Percentiles rank a stretch among this genome's conserved stretches.
These are phyloP conservation scores for Andrena trimmerana DNA, from an alignment of 2,888 invertebrate genomes.

Conservation along the genomic window DNA sequence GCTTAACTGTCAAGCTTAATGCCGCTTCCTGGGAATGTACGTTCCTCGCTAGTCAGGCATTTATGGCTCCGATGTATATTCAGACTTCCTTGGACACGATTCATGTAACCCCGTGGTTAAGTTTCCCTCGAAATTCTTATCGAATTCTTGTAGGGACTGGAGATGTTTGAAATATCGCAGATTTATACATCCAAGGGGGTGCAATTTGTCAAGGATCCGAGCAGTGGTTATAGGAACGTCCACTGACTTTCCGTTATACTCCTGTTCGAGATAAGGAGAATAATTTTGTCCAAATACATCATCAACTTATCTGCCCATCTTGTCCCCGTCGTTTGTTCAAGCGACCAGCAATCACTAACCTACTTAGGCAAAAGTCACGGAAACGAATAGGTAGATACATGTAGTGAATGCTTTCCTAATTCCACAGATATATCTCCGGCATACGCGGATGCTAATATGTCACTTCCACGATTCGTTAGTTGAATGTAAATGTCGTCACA, in stretches of 20 bases:
- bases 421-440: not conserved
- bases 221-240: too few relatives aligned
- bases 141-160: not conserved
- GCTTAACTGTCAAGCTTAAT: slow-evolving; percentile 13
- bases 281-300: not conserved
- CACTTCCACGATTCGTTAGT: not conserved
- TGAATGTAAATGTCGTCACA: not conserved
- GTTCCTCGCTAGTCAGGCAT: slow-evolving; percentile 16
- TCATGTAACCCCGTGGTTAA: not conserved
- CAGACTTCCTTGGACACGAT: slow-evolving; percentile 19
- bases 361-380: not conserved
- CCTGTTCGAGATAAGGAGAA: not conserved
- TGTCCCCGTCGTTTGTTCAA: not conserved
- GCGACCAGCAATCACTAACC: not conserved
- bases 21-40: not conserved
- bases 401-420: not conserved
- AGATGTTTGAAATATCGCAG: not conserved
- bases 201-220: not conserved
- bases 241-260: not conserved
- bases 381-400: not conserved
- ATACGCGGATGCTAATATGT: not conserved
- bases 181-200: too few relatives aligned
- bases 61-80: slow-evolving; percentile 43
- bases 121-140: not conserved
- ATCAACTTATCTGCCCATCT: not conserved